Percentiles rank a stretch among this genome's conserved stretches.
These are phyloP conservation scores for Sebastes diaconus DNA, from an alignment of 2,797 vertebrate genomes.

Conservation along the genomic window DNA sequence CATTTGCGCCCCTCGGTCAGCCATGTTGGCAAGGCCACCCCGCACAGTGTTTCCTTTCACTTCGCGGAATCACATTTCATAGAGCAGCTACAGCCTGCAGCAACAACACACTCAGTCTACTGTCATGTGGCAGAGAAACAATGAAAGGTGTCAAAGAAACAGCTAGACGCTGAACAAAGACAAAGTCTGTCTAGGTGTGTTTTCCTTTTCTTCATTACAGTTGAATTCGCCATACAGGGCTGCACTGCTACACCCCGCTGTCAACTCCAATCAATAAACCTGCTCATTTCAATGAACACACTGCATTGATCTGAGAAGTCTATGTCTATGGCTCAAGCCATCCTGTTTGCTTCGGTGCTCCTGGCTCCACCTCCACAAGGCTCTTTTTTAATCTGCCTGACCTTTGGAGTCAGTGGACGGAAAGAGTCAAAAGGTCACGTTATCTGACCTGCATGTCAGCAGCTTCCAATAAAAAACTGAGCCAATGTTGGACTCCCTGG, in stretches of 20 bases:
- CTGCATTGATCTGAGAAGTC: conserved; percentile 14
- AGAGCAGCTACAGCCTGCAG: conserved; percentile 17
- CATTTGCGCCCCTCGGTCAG: neutral
- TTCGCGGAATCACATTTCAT: conserved; percentile 29
- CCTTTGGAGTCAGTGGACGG: conserved; percentile 45
- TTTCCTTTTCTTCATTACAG: neutral
- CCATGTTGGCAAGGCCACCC: conserved; percentile 4
- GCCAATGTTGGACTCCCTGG: neutral
- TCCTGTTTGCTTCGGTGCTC: conserved; percentile 4
- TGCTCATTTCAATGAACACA: neutral
- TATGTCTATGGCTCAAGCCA: conserved; percentile 30
- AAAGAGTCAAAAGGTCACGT: conserved; percentile 48
- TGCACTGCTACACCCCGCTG: neutral
- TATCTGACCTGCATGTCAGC: conserved; percentile 40
- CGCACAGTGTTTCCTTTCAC: conserved; percentile 47
- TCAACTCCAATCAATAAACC: neutral
- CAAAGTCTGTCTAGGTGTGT: neutral
- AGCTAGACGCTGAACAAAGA: neutral
- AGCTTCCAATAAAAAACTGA: conserved; percentile 43
- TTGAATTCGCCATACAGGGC: neutral
- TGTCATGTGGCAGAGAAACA: neutral
- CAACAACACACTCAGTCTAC: neutral
- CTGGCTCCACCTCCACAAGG: conserved; percentile 8
- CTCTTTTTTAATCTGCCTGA: conserved; percentile 47
- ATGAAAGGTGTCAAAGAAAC: neutral